A percentile compares a stretch with the other conserved stretches of the same genome.
These are phyloP conservation scores for Gadopsis bispinosus DNA, from an alignment of 2,797 vertebrate genomes.

Conservation along the genomic window DNA sequence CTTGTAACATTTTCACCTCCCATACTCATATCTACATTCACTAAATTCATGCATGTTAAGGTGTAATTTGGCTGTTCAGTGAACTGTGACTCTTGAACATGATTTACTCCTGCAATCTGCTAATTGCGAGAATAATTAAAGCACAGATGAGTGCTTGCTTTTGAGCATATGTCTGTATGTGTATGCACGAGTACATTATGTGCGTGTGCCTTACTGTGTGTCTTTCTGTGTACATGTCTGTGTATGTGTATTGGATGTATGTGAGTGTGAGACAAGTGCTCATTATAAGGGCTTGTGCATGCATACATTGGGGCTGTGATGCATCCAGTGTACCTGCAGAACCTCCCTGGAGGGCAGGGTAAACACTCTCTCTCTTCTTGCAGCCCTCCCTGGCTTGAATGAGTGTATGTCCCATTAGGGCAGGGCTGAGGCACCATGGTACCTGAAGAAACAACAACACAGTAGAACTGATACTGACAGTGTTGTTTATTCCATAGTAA, in stretches of 20 bases:
- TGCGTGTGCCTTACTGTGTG: not conserved
- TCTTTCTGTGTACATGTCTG: not conserved
- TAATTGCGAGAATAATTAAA: conserved; percentile 48
- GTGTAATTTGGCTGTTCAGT: conserved; percentile 52
- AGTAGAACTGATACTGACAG: not conserved
- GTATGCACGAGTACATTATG: conserved; percentile 2
- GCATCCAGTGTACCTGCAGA: conserved; percentile 86
- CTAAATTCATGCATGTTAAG: conserved; percentile 41
- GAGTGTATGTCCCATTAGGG: conserved; percentile 91
- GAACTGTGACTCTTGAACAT: conserved; percentile 43
- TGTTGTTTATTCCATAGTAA: not conserved
- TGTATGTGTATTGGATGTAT: not conserved
- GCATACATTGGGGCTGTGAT: not conserved
- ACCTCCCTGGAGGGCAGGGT: conserved; percentile 89
- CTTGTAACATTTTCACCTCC: conserved; percentile 24
- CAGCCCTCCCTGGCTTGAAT: conserved; percentile 82
- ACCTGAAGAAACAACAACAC: conserved; percentile 56
- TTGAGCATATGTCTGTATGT: conserved; percentile 24
- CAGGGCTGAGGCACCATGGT: conserved; percentile 86
- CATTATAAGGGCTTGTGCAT: not conserved
- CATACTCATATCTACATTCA: conserved; percentile 25
- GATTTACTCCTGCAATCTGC: conserved; percentile 13
- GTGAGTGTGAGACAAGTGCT: not conserved
- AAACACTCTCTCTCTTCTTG: conserved; percentile 88
- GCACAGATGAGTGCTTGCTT: conserved; percentile 36